Evolutionary conservation across 2,888 invertebrate species (phyloP).

Genomic region (Scaptomyza parva): DNA sequence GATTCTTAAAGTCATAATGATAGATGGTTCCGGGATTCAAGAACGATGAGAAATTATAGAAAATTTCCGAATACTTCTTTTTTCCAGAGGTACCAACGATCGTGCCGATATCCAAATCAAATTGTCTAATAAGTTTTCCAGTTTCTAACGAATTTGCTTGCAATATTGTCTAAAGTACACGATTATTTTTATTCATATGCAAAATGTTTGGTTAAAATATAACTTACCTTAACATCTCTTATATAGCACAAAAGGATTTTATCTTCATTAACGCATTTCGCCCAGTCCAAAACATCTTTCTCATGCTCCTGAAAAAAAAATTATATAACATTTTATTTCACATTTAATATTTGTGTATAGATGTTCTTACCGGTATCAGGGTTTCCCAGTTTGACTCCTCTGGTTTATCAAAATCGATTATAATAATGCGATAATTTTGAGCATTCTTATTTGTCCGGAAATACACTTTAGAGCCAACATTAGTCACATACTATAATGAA

Average conservation of each 20-base stretch:
- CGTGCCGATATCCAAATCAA: constrained; percentile 94
- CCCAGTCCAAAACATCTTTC: constrained; percentile 96
- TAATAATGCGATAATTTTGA: constrained; percentile 94
- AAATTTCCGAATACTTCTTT: constrained; percentile 94
- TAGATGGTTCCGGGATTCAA: constrained; percentile 94
- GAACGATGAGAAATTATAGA: constrained; percentile 97
- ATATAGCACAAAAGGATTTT: constrained; percentile 95
- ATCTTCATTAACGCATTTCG: constrained; percentile 92
- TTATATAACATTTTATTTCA: background rate
- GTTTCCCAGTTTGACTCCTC: constrained; percentile 92
- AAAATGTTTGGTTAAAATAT: rapidly evolving
- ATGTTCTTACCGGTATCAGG: constrained; percentile 88
- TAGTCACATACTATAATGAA: constrained; percentile 92
- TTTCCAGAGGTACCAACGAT: constrained; percentile 94
- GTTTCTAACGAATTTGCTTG: constrained; percentile 91
- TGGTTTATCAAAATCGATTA: constrained; percentile 91
- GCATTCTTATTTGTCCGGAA: constrained; percentile 97
- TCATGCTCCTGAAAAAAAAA: constrained; percentile 88
- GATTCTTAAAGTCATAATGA: constrained; percentile 91
- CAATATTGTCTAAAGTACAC: constrained; percentile 89
- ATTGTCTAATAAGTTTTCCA: constrained; percentile 90
- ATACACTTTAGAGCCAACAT: constrained; percentile 91
- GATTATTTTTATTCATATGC: background rate
- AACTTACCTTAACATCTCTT: constrained; percentile 95
- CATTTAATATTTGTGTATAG: background rate